Percentiles rank a stretch among this genome's conserved stretches.
Evolutionary conservation across 1,140 invertebrate species (phyloP).

Genomic region (Eulimnadia texana): DNA sequence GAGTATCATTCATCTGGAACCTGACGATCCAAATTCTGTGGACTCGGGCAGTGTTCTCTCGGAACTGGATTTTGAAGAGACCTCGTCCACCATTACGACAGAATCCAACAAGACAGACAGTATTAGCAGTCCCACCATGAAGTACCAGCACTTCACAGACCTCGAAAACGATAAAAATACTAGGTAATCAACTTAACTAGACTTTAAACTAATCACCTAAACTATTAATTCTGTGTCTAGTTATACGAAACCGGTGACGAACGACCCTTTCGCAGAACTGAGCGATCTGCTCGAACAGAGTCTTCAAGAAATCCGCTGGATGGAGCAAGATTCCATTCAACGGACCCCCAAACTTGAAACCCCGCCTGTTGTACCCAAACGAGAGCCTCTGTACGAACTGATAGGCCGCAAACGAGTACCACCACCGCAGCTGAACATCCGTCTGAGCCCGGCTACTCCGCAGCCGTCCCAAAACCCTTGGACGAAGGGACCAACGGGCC

Average conservation of each 20-base stretch:
- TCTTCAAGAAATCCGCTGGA: constrained; percentile 12
- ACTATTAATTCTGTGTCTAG: not conserved
- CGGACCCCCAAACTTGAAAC: not conserved
- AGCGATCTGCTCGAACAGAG: constrained; percentile 6
- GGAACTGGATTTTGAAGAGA: constrained; percentile 6
- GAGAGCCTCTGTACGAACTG: constrained; percentile 14
- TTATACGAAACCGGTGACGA: not conserved
- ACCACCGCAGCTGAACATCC: not conserved
- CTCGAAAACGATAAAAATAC: not conserved
- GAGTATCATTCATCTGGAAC: constrained; percentile 10
- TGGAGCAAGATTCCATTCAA: constrained; percentile 2
- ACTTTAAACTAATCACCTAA: not conserved
- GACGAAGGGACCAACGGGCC: not conserved
- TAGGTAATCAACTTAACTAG: not conserved
- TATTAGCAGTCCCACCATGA: not conserved
- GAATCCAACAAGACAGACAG: constrained; percentile 4
- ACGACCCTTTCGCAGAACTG: constrained; percentile 1
- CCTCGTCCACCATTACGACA: constrained; percentile 3
- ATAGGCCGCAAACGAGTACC: constrained; percentile 9
- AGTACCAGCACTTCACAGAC: not conserved
- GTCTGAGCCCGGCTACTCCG: not conserved
- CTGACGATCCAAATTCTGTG: constrained; percentile 13
- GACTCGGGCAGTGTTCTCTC: constrained; percentile 10
- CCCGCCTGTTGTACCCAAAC: not conserved
- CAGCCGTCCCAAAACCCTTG: not conserved